A percentile compares a stretch with the other conserved stretches of the same genome.
phyloP scores from a whole-genome alignment of 1,140 invertebrate genomes.

The Aphelinus atriplicis region DNA sequence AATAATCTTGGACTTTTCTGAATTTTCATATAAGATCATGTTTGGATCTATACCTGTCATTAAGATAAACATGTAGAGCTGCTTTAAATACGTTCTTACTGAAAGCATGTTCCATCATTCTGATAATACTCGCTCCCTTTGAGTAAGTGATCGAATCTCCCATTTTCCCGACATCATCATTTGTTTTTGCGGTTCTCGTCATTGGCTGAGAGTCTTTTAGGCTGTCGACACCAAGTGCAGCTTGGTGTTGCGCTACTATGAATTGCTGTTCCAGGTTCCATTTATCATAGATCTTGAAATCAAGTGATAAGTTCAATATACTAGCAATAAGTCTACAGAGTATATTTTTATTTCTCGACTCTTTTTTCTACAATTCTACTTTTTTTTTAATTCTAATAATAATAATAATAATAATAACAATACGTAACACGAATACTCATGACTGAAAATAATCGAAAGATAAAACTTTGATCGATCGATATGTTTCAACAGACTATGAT shows the following conservation, averaged over 20 bases:
- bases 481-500: too few species aligned
- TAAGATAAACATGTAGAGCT: constrained; percentile 68
- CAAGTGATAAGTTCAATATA: too few species aligned
- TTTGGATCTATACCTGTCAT: not conserved
- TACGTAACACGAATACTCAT: too few species aligned
- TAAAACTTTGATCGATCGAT: too few species aligned
- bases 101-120: constrained; percentile 81
- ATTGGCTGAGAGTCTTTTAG: constrained; percentile 49
- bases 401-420: too few species aligned
- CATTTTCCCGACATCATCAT: constrained; percentile 70
- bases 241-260: constrained; percentile 50
- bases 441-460: too few species aligned
- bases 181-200: constrained; percentile 51
- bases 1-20: too few species aligned
- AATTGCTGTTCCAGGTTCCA: constrained; percentile 70
- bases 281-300: constrained; percentile 36
- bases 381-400: too few species aligned
- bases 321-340: too few species aligned
- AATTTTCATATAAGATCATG: too few species aligned
- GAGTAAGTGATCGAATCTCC: constrained; percentile 79
- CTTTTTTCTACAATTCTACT: too few species aligned
- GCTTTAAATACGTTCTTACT: constrained; percentile 72
- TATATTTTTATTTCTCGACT: too few species aligned
- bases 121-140: constrained; percentile 75
- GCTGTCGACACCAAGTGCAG: constrained; percentile 48